These are phyloP conservation scores for Euzetes globulus DNA, from an alignment of 2,888 invertebrate species.

Conservation along the genomic window DNA sequence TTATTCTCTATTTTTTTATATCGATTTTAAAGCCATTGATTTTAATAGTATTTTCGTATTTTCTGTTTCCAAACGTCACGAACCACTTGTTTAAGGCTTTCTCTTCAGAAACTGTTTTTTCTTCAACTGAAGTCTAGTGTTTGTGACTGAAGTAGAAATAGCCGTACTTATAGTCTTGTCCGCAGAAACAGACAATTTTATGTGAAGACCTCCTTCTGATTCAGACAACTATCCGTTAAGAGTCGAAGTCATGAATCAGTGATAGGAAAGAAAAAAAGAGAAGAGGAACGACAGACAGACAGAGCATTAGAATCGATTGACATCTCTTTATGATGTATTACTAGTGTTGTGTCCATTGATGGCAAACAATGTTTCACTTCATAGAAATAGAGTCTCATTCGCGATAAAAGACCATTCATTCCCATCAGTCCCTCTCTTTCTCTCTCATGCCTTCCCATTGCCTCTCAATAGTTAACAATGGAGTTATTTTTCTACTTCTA, in stretches of 20 bases:
- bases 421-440: neutral
- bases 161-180: neutral
- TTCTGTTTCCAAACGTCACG: neutral
- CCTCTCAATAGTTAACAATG: neutral
- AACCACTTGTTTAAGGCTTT: slow-evolving; percentile 11
- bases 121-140: neutral
- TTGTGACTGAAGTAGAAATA: neutral
- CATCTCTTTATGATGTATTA: slow-evolving; percentile 26
- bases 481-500: neutral
- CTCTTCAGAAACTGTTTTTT: neutral
- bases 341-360: slow-evolving; percentile 11
- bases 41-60: neutral
- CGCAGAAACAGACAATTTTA: neutral
- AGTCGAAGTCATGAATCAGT: slow-evolving; percentile 7
- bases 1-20: neutral
- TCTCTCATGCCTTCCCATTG: neutral
- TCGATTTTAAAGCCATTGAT: neutral
- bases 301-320: slow-evolving; percentile 23
- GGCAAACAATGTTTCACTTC: slow-evolving; percentile 19
- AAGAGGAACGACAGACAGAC: neutral
- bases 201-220: neutral
- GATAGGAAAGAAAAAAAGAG: neutral
- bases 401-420: neutral
- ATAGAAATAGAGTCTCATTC: neutral
- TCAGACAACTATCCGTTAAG: neutral